Evolutionary conservation across 2,888 invertebrate genomes (phyloP).

Genomic region (Mythimna vitellina): DNA sequence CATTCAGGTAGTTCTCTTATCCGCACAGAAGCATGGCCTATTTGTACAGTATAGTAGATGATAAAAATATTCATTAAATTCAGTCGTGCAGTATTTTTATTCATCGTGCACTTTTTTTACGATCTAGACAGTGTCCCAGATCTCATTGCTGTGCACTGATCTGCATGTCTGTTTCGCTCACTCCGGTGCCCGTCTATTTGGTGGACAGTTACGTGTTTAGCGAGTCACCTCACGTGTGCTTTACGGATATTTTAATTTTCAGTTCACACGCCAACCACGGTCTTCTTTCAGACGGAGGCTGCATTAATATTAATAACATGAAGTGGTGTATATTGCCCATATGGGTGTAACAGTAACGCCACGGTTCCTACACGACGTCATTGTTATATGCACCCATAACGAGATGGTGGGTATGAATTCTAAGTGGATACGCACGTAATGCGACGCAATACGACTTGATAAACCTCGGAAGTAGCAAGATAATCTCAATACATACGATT

Average conservation of each 20-base stretch:
- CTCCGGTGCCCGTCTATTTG: slow-evolving; percentile 45
- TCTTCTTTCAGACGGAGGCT: slow-evolving; percentile 79
- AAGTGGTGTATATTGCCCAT: slow-evolving; percentile 65
- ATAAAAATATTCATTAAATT: slow-evolving; percentile 38
- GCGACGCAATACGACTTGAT: slow-evolving; percentile 45
- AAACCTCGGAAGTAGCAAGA: slow-evolving; percentile 59
- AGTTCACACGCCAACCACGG: slow-evolving; percentile 85
- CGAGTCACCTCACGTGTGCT: slow-evolving; percentile 79
- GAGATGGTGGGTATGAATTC: slow-evolving; percentile 58
- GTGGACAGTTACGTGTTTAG: slow-evolving; percentile 70
- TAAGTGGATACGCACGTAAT: slow-evolving; percentile 37
- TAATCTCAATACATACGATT: slow-evolving; percentile 54
- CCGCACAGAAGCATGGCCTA: not conserved
- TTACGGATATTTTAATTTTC: slow-evolving; percentile 88
- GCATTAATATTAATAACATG: slow-evolving; percentile 84
- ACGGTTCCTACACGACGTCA: slow-evolving; percentile 58
- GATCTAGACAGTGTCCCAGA: slow-evolving; percentile 44
- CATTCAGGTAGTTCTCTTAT: not conserved
- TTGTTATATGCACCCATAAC: slow-evolving; percentile 58
- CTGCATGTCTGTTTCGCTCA: slow-evolving; percentile 39
- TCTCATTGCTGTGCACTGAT: slow-evolving; percentile 58
- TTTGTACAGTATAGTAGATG: slow-evolving; percentile 15
- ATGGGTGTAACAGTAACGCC: slow-evolving; percentile 65
- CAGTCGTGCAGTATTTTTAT: slow-evolving; percentile 35
- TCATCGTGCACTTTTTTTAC: slow-evolving; percentile 45